Conservation (phyloP, 2,888 invertebrate genomes). For the Oegoconia quadripuncta region DNA sequence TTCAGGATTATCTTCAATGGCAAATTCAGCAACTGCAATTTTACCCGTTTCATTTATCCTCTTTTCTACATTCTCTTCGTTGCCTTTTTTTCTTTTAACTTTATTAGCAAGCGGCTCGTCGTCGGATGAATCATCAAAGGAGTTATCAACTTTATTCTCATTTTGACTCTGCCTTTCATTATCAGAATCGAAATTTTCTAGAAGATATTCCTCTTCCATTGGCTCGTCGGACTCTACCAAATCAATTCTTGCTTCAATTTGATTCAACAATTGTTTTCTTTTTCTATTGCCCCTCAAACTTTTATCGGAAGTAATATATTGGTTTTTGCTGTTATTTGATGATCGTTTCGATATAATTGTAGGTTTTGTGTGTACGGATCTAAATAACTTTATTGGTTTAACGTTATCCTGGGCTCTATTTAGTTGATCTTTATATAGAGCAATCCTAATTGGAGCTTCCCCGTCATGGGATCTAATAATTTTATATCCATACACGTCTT, state of each 20-base stretch:
- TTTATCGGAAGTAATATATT: background rate
- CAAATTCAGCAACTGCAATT: background rate
- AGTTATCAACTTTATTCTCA: conserved; percentile 12
- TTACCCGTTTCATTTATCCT: background rate
- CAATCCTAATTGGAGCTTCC: no score
- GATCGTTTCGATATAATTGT: background rate
- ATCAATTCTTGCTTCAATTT: conserved; percentile 28
- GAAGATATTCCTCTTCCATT: conserved; percentile 32
- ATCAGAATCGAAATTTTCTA: conserved; percentile 19
- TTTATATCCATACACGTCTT: no score
- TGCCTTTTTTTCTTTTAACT: conserved; percentile 35
- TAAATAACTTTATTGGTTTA: conserved; percentile 39
- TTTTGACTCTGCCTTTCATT: conserved; percentile 1
- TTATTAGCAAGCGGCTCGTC: conserved; percentile 58
- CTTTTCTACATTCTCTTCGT: background rate
- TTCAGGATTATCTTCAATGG: background rate
- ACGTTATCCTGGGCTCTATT: no score
- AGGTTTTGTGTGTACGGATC: conserved; percentile 18
- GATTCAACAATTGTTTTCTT: conserved; percentile 14
- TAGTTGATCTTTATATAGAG: no score
- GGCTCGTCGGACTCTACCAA: conserved; percentile 34
- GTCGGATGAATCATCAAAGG: conserved; percentile 48
- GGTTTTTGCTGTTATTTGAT: background rate
- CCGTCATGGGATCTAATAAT: no score
- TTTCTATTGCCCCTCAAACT: conserved; percentile 1